These are phyloP conservation scores for Microctenopoma lineatum DNA, from an alignment of 2,797 vertebrate genomes.

Conservation along the genomic window DNA sequence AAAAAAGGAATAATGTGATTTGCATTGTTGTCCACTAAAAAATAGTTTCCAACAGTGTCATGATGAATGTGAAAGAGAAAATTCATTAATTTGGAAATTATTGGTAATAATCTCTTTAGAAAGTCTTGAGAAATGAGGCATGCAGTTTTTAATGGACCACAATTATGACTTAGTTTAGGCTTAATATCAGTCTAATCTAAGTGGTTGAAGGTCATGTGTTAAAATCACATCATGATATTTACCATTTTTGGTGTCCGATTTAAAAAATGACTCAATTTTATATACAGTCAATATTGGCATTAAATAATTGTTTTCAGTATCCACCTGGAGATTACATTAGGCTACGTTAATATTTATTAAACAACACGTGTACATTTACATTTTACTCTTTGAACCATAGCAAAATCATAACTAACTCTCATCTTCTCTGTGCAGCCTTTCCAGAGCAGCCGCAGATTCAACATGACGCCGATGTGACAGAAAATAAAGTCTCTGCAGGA, in stretches of 20 bases:
- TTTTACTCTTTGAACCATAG: not conserved
- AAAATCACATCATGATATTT: not conserved
- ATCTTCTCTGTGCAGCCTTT: conserved; percentile 4
- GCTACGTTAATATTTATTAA: not conserved
- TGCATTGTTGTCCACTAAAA: not conserved
- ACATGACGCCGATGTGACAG: conserved; percentile 21
- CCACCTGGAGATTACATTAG: not conserved
- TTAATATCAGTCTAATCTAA: not conserved
- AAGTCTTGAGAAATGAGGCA: not conserved
- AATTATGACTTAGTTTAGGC: not conserved
- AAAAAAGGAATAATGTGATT: not conserved
- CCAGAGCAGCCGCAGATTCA: conserved; percentile 8
- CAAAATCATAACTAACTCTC: not conserved
- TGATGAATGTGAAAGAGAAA: too few species aligned
- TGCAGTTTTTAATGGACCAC: not conserved
- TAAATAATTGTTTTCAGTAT: conserved; percentile 1
- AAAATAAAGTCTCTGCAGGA: conserved; percentile 5
- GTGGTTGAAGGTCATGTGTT: not conserved
- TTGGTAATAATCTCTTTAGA: too few species aligned
- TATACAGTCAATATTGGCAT: too few species aligned
- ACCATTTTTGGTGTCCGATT: not conserved
- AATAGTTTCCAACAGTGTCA: too few species aligned
- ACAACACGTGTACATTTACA: not conserved
- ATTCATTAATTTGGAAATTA: too few species aligned
- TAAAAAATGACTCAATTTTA: too few species aligned